Conservation (phyloP, 2,888 invertebrate genomes). For the Clitarchus hookeri region DNA sequence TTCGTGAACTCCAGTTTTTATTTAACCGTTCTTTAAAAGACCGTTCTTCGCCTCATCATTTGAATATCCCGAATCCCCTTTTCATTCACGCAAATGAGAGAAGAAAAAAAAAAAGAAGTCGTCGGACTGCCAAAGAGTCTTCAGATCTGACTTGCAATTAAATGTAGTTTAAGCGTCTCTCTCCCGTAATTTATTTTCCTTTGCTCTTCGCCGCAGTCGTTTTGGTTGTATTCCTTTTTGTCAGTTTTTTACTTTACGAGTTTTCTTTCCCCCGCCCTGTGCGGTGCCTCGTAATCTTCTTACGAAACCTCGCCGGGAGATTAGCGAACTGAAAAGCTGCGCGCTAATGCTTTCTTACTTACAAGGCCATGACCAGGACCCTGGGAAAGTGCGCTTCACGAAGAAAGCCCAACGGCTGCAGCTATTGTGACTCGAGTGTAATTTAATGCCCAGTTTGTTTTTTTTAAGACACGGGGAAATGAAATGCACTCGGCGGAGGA, state of each 20-base stretch:
- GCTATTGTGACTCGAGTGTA: no score
- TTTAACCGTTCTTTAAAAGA: no score
- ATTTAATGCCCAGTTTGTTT: neutral
- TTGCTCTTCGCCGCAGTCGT: neutral
- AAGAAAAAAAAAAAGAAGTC: neutral
- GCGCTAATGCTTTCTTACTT: no score
- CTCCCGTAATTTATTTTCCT: slow-evolving; percentile 14
- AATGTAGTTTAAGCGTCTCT: slow-evolving; percentile 2
- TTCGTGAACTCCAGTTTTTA: no score
- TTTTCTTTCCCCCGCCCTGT: neutral
- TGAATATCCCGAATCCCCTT: neutral
- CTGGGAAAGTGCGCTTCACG: no score
- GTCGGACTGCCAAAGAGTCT: neutral
- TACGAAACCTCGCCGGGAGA: neutral
- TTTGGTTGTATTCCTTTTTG: neutral
- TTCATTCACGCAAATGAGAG: neutral
- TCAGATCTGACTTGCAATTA: slow-evolving; percentile 14
- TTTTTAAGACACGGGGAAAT: neutral
- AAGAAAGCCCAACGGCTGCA: no score
- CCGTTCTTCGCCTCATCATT: no score
- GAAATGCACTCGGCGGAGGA: neutral
- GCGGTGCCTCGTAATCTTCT: neutral
- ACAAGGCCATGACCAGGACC: no score
- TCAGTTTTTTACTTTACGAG: neutral
- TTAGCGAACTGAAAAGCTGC: no score